These are phyloP conservation scores for Lutjanus campechanus DNA, from an alignment of 2,797 vertebrate species.

Conservation along the genomic window DNA sequence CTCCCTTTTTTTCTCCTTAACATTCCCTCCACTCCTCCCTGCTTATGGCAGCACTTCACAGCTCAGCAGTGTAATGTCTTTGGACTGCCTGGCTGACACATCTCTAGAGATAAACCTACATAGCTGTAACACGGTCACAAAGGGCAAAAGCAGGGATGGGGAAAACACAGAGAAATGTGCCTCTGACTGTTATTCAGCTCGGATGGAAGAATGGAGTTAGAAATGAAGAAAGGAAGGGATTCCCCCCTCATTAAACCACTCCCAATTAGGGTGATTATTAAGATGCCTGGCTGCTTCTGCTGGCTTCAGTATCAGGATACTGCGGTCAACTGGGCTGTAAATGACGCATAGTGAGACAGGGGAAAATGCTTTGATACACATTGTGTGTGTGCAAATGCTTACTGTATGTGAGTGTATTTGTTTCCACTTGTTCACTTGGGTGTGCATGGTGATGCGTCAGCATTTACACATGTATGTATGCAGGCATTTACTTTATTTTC, in stretches of 20 bases:
- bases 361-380: conserved; percentile 57
- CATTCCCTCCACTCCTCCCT: conserved; percentile 37
- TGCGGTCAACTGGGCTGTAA: conserved; percentile 72
- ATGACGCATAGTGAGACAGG: conserved; percentile 69
- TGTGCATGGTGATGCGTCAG: conserved; percentile 16
- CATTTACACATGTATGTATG: conserved; percentile 30
- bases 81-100: conserved; percentile 47
- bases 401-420: conserved; percentile 37
- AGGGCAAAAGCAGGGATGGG: conserved; percentile 35
- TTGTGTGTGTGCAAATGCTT: conserved; percentile 1
- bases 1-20: not conserved
- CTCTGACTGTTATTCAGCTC: conserved; percentile 48
- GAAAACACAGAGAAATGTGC: conserved; percentile 51
- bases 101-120: conserved; percentile 40
- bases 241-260: conserved; percentile 72
- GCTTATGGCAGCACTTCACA: conserved; percentile 47
- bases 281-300: conserved; percentile 67
- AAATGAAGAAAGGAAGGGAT: conserved; percentile 63
- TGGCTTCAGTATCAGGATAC: conserved; percentile 68
- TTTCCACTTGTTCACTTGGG: conserved; percentile 55
- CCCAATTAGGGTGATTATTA: conserved; percentile 75
- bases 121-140: conserved; percentile 28
- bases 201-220: conserved; percentile 55
- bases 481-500: conserved; percentile 16
- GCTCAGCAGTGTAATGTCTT: conserved; percentile 45